These are phyloP conservation scores for Nyctibius grandis DNA, from an alignment of 2,797 vertebrate species.

Conservation along the genomic window DNA sequence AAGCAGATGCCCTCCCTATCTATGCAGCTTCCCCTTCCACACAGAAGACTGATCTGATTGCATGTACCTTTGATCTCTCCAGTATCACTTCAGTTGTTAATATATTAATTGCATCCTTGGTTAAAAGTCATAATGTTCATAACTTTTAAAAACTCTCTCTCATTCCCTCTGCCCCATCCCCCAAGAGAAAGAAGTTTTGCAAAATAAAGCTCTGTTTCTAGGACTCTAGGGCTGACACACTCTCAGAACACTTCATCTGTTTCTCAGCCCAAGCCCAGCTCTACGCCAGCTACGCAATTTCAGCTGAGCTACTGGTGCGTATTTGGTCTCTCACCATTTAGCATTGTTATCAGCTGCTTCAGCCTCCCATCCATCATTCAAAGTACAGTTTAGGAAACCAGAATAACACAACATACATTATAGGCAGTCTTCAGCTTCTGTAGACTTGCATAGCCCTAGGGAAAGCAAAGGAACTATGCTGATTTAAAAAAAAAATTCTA, in stretches of 20 bases:
- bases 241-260: slow-evolving; percentile 50
- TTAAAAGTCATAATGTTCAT: not conserved
- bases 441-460: not conserved
- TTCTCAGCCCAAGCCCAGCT: not conserved
- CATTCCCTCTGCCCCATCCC: not conserved
- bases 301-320: slow-evolving; percentile 16
- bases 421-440: slow-evolving; percentile 16
- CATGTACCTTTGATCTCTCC: not conserved
- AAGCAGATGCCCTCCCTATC: not conserved
- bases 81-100: not conserved
- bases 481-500: not conserved
- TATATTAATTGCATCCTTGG: not conserved
- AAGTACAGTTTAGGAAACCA: slow-evolving; percentile 36
- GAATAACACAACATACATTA: slow-evolving; percentile 54
- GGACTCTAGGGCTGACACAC: not conserved
- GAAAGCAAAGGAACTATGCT: not conserved
- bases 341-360: slow-evolving; percentile 55
- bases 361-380: slow-evolving; percentile 19
- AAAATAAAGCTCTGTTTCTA: not conserved
- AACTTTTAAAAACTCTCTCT: not conserved
- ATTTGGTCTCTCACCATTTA: slow-evolving; percentile 60
- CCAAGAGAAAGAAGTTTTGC: not conserved
- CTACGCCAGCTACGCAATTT: not conserved
- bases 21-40: not conserved
- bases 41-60: not conserved